Evolutionary conservation across 2,888 invertebrate species (phyloP).

Genomic region (Drosophila formosana): DNA sequence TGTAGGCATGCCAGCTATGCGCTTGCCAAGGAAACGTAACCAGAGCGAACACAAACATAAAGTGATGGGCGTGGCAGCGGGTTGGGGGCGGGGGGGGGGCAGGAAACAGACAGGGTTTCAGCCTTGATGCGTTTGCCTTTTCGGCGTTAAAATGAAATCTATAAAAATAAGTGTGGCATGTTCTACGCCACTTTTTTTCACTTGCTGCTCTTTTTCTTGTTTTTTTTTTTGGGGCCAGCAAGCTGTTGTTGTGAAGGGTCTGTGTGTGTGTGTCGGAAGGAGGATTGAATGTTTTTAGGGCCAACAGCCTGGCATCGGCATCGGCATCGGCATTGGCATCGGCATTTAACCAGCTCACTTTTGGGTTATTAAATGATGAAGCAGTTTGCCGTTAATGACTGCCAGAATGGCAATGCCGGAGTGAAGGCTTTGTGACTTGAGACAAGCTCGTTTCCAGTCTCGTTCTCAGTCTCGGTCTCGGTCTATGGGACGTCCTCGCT

Average conservation of each 20-base stretch:
- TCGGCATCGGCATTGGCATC: constrained; percentile 25
- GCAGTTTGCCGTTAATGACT: constrained; percentile 81
- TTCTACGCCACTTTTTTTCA: constrained; percentile 63
- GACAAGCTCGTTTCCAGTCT: constrained; percentile 13
- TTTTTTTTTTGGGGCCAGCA: constrained; percentile 29
- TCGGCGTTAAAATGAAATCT: constrained; percentile 81
- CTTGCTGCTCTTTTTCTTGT: constrained; percentile 13
- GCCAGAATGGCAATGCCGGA: constrained; percentile 70
- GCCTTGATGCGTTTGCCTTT: constrained; percentile 77
- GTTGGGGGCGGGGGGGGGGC: neutral
- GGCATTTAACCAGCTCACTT: constrained; percentile 82
- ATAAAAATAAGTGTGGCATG: constrained; percentile 81
- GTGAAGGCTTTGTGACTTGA: constrained; percentile 29
- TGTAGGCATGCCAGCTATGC: constrained; percentile 70
- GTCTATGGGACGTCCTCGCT: constrained; percentile 38
- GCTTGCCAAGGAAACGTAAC: constrained; percentile 64
- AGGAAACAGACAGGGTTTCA: constrained; percentile 8
- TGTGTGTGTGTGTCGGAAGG: constrained; percentile 27
- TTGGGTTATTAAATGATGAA: constrained; percentile 82
- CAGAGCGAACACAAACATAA: constrained; percentile 34
- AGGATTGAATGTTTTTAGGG: constrained; percentile 51
- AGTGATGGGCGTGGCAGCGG: constrained; percentile 25
- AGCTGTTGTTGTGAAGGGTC: constrained; percentile 59
- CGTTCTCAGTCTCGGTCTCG: neutral
- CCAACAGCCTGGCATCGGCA: constrained; percentile 46